These are phyloP conservation scores for Sebastes hubbsi DNA, from an alignment of 2,797 vertebrate genomes.

Conservation along the genomic window DNA sequence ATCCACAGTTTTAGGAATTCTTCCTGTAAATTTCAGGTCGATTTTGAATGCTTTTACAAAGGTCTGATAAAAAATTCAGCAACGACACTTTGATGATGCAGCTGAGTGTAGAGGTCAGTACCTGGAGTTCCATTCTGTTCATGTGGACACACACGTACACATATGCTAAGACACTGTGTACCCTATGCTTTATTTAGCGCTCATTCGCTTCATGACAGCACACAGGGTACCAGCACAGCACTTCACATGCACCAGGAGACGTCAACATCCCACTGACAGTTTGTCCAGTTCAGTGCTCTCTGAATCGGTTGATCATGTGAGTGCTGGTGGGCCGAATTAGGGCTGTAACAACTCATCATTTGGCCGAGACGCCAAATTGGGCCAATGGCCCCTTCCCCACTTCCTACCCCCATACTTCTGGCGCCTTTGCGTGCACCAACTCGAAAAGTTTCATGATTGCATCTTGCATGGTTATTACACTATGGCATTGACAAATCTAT, in stretches of 20 bases:
- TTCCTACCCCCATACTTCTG: neutral
- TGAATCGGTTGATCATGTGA: constrained; percentile 14
- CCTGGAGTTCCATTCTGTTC: constrained; percentile 14
- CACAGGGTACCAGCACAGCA: neutral
- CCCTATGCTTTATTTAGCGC: constrained; percentile 29
- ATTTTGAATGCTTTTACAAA: neutral
- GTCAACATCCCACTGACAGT: neutral
- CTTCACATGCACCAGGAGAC: neutral
- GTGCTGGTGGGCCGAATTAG: neutral
- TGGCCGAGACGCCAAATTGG: neutral
- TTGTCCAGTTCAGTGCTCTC: neutral
- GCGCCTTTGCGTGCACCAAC: neutral
- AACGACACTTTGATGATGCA: neutral
- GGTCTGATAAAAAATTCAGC: constrained; percentile 2
- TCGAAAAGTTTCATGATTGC: neutral
- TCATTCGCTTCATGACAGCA: constrained; percentile 33
- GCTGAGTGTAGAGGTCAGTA: neutral
- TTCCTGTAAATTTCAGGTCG: neutral
- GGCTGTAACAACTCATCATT: neutral
- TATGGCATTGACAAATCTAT: neutral
- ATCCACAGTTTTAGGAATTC: neutral
- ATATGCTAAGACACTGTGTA: constrained; percentile 17
- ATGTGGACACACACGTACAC: neutral
- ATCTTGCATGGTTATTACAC: neutral
- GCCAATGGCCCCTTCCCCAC: neutral